Conservation (phyloP, 1,140 invertebrate genomes). For the Nautilus pompilius region DNA sequence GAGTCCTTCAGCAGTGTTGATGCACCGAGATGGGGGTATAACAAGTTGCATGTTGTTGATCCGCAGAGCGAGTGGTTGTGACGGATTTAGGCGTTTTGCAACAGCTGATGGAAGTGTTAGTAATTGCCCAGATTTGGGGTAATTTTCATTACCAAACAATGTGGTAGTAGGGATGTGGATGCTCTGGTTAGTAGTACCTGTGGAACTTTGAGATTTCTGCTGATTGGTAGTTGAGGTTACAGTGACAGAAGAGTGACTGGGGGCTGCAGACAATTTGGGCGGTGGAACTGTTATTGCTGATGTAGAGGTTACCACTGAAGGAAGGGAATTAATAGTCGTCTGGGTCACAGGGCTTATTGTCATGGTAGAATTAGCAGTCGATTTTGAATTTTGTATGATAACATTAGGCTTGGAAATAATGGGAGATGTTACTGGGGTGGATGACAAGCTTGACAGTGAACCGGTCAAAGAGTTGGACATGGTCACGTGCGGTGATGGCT, state of each 20-base stretch:
- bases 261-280: conserved; percentile 10
- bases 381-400: no score
- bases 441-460: no score
- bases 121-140: conserved; percentile 23
- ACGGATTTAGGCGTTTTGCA: conserved; percentile 32
- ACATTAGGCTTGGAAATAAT: no score
- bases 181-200: not conserved
- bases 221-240: not conserved
- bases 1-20: conserved; percentile 36
- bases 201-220: not conserved
- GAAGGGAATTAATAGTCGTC: not conserved
- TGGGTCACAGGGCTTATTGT: no score
- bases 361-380: no score
- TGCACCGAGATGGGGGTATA: conserved; percentile 40
- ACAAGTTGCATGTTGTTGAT: conserved; percentile 41
- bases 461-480: conserved; percentile 4
- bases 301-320: not conserved
- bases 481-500: not conserved
- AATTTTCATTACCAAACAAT: not conserved
- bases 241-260: conserved; percentile 3
- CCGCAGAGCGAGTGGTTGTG: conserved; percentile 38
- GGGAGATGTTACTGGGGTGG: no score
- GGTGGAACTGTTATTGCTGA: conserved; percentile 8
- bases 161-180: no score
- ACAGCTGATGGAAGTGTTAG: conserved; percentile 40